These are phyloP conservation scores for Thalassophryne amazonica DNA, from an alignment of 2,797 vertebrate genomes.

Conservation along the genomic window DNA sequence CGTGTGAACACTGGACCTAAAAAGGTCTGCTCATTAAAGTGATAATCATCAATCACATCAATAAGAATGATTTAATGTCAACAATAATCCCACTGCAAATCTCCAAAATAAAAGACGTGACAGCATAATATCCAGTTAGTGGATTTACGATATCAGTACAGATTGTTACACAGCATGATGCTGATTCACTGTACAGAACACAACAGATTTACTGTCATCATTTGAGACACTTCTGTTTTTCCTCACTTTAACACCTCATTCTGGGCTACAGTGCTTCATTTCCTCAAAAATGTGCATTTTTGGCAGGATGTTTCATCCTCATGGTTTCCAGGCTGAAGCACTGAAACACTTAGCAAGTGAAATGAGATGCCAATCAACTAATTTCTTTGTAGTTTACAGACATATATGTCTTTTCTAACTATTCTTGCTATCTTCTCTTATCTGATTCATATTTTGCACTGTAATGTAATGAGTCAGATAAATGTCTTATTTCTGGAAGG, in stretches of 20 bases:
- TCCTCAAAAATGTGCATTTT: slow-evolving; percentile 3
- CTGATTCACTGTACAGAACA: slow-evolving; percentile 13
- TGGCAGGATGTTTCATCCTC: not conserved
- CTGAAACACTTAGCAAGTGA: too few relatives aligned
- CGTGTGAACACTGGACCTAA: slow-evolving; percentile 2
- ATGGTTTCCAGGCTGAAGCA: not conserved
- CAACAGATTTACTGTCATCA: too few relatives aligned
- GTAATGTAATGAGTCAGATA: too few relatives aligned
- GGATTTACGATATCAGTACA: slow-evolving; percentile 15
- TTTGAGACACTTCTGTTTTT: not conserved
- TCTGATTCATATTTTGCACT: too few relatives aligned
- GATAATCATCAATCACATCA: too few relatives aligned
- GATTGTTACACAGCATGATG: slow-evolving; percentile 28
- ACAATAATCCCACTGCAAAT: slow-evolving; percentile 3
- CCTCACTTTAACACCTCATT: not conserved
- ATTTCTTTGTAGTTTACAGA: too few relatives aligned
- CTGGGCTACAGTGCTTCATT: not conserved
- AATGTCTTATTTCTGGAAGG: too few relatives aligned
- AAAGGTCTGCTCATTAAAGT: not conserved
- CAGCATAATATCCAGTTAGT: slow-evolving; percentile 10
- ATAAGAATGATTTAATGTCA: not conserved
- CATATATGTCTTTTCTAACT: too few relatives aligned
- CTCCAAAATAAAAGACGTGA: slow-evolving; percentile 16
- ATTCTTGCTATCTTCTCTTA: too few relatives aligned
- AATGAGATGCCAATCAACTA: too few relatives aligned